Base-by-base conservation (phyloP, 2,797 vertebrate genomes). In the Cynopterus sphinx region DNA sequence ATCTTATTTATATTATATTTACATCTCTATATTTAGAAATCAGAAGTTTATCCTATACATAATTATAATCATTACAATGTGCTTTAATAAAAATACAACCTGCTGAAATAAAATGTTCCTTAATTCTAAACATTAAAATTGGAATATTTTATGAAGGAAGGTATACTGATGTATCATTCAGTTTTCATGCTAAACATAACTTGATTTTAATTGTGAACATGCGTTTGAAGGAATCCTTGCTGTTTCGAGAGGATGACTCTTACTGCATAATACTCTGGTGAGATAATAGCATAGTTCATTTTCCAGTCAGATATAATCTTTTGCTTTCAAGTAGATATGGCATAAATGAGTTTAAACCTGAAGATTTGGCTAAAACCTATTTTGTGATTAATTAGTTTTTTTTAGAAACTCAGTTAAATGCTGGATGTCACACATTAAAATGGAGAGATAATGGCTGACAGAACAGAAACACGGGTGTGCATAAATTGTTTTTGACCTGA, bases 371-470 rank as follows among this genome's bases (percentile, higher is more conserved):
- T 71, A 93, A 97, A 95, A 46, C 16, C 6, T 75, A 68, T 70
- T 95, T 96, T 59, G 55, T 82, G 86, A 94, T 94, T 90, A 96
- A 93, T 97, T 93, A 91, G 43, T 78, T 36, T 87, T 43, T 89
- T 91, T 59, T 41, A 81, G 53, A 87, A 95, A 82, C 24, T 84
- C 68, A 46, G 39, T 88, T 95, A 90, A 97, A 74, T 81, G n/a
- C 39, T 95, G 77, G 26, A 77, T 87, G 67, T 22, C 36, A 88
- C n/a, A 26, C 21, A 90, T 43, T 95, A 87, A 93, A 84, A 81
- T 84, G 59, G 61, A 84, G 19, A 92, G 53, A 95, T 79, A 92
- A 55, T 85, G 73, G 87, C 39, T 74, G 83, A 84, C 87, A 91
- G 61, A 24, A 43, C 4, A 87, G 92, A 97, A 90, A 87, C 33